Conservation (phyloP, 2,797 vertebrate genomes). For the Ptychobarbus kaznakovi region DNA sequence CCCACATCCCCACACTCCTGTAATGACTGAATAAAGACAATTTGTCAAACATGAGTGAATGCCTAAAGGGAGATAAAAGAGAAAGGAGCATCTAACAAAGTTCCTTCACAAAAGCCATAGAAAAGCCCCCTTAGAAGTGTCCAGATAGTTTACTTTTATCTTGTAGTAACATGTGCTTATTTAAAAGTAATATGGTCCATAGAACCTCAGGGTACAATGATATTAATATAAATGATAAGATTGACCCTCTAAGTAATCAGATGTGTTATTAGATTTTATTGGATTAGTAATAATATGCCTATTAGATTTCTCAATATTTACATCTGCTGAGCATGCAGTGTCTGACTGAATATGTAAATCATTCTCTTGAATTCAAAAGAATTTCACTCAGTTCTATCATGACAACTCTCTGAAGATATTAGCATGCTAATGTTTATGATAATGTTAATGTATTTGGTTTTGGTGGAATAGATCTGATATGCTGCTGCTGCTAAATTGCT, state of each 20-base stretch:
- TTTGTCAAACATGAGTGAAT: conserved; percentile 60
- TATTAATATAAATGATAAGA: background rate
- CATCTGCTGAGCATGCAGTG: background rate
- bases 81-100: conserved; percentile 45
- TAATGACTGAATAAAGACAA: conserved; percentile 54
- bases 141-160: background rate
- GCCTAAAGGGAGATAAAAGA: conserved; percentile 46
- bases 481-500: background rate
- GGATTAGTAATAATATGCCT: background rate
- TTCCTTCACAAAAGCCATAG: conserved; percentile 20
- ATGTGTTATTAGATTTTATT: conserved; percentile 1
- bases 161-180: conserved; percentile 4
- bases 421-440: too few species aligned
- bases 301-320: background rate
- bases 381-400: background rate
- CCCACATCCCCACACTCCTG: conserved; percentile 24
- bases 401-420: too few species aligned
- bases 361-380: background rate
- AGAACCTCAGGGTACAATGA: conserved; percentile 1
- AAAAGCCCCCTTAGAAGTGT: conserved; percentile 20
- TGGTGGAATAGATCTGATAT: background rate
- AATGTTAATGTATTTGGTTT: too few species aligned
- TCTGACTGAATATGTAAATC: background rate
- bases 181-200: background rate
- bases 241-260: background rate